Evolutionary conservation across 2,797 vertebrate species (phyloP).

Genomic region (Peromyscus nudipes): DNA sequence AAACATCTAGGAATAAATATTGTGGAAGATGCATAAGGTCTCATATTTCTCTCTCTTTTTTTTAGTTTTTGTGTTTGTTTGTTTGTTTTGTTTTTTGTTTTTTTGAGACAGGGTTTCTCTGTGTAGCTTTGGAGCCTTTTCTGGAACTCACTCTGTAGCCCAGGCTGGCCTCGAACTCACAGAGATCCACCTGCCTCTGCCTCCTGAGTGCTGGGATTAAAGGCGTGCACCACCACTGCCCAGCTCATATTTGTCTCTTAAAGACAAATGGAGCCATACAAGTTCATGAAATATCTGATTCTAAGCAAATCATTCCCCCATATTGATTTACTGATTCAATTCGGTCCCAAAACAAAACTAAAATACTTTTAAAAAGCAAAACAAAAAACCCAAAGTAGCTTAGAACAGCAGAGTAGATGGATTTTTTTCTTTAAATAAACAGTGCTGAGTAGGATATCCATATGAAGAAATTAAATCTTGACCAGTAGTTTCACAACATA

Average conservation of each 20-base stretch:
- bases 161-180: no score
- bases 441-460: background rate
- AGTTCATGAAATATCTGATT: background rate
- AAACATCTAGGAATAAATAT: slow-evolving; percentile 43
- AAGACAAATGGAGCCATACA: background rate
- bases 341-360: background rate
- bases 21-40: background rate
- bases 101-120: no score
- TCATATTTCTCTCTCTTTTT: background rate
- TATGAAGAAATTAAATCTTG: slow-evolving; percentile 38
- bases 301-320: slow-evolving; percentile 25
- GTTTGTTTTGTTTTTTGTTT: no score
- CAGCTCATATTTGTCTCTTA: background rate
- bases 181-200: no score
- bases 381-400: background rate
- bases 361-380: background rate
- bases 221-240: no score
- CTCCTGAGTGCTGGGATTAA: no score
- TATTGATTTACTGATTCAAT: slow-evolving; percentile 59
- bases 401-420: background rate
- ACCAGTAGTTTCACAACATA: background rate
- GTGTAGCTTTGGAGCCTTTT: no score
- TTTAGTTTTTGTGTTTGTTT: no score
- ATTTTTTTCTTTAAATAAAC: background rate
- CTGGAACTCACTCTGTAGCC: no score